These are phyloP conservation scores for Eupsilia transversa DNA, from an alignment of 2,888 invertebrate genomes.

Conservation along the genomic window DNA sequence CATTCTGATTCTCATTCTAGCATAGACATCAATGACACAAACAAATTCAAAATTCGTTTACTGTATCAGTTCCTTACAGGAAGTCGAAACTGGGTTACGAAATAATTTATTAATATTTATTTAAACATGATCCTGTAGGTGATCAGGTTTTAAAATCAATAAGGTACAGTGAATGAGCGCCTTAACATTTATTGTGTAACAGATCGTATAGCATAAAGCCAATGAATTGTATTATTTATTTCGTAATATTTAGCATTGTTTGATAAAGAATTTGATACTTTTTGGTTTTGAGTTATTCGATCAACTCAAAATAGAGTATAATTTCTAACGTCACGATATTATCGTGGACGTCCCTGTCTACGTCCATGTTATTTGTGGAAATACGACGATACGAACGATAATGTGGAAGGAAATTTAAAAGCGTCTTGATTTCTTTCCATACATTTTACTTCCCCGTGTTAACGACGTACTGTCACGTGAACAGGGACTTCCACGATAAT, in stretches of 20 bases:
- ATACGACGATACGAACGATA: too few species aligned
- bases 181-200: conserved; percentile 15
- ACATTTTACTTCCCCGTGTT: too few species aligned
- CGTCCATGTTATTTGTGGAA: too few species aligned
- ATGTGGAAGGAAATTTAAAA: too few species aligned
- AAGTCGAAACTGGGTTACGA: conserved; percentile 43
- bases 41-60: conserved; percentile 28
- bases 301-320: not conserved
- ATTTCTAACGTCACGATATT: too few species aligned
- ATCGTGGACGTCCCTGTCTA: too few species aligned
- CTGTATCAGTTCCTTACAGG: conserved; percentile 24
- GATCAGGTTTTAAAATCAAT: conserved; percentile 61
- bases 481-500: too few species aligned
- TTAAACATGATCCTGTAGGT: conserved; percentile 44
- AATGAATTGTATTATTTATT: conserved; percentile 9
- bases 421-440: too few species aligned
- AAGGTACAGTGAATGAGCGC: conserved; percentile 13
- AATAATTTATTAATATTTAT: conserved; percentile 52
- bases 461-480: too few species aligned
- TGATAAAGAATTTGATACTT: not conserved
- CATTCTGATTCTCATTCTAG: not conserved
- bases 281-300: not conserved
- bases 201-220: conserved; percentile 1
- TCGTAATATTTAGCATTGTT: conserved; percentile 10
- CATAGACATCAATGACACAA: conserved; percentile 15